Conservation (phyloP, 2,888 invertebrate species). For the Dorcus parallelipipedus region DNA sequence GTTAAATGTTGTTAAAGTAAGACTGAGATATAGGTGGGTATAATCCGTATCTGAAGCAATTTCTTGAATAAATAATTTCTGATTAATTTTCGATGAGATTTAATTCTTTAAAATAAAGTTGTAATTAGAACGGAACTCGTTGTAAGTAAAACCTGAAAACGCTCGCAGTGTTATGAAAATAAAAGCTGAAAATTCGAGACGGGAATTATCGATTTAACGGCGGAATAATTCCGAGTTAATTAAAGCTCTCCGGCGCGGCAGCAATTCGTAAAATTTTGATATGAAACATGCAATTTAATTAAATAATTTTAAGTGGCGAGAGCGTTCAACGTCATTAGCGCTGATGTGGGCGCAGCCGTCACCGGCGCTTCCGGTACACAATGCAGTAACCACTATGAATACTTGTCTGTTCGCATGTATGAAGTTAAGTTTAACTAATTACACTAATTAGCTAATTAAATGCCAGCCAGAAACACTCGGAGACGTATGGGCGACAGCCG, state of each 20-base stretch:
- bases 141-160: too few relatives aligned
- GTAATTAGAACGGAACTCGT: too few relatives aligned
- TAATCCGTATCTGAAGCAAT: too few relatives aligned
- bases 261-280: not conserved
- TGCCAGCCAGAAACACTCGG: constrained; percentile 38
- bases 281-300: constrained; percentile 10
- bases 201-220: too few relatives aligned
- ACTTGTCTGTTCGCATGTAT: constrained; percentile 33
- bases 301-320: constrained; percentile 14
- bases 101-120: too few relatives aligned
- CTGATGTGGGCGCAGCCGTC: constrained; percentile 13
- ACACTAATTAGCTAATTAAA: constrained; percentile 48
- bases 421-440: constrained; percentile 43
- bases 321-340: constrained; percentile 6
- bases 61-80: too few relatives aligned
- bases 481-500: constrained; percentile 33
- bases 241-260: not conserved
- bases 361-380: constrained; percentile 16
- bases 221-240: not conserved
- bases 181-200: too few relatives aligned
- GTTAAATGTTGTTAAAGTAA: too few relatives aligned
- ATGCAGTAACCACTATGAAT: constrained; percentile 27
- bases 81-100: too few relatives aligned
- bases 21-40: too few relatives aligned
- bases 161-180: too few relatives aligned